phyloP scores from a whole-genome alignment of 2,113 vertebrate genomes.

The Tricholaema leucomelas region DNA sequence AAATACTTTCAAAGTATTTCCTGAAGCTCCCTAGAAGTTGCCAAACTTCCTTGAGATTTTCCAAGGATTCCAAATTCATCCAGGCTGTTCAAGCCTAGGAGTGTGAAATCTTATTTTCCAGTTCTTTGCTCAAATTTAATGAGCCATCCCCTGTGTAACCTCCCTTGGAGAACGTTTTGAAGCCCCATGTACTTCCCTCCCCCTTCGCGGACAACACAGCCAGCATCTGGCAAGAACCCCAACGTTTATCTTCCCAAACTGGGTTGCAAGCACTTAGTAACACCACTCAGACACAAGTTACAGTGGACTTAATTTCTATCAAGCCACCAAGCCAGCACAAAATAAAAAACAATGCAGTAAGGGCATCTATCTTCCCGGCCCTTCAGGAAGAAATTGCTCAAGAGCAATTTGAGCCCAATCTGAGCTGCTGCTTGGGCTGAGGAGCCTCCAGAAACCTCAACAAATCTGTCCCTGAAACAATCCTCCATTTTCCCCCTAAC shows the following conservation, averaged over 20 bases:
- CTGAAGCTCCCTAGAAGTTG: not conserved
- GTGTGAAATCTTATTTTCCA: slow-evolving; percentile 84
- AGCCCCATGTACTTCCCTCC: slow-evolving; percentile 40
- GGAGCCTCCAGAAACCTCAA: not conserved
- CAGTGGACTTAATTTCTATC: not conserved
- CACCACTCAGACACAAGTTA: not conserved
- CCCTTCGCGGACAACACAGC: slow-evolving; percentile 17
- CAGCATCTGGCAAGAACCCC: slow-evolving; percentile 43
- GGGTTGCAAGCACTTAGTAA: not conserved
- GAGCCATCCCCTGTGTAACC: slow-evolving; percentile 73
- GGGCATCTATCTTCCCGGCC: not conserved
- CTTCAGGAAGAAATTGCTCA: not conserved
- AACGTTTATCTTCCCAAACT: slow-evolving; percentile 12
- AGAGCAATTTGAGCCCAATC: not conserved
- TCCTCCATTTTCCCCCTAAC: slow-evolving; percentile 39
- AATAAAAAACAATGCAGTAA: not conserved
- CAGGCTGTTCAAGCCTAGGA: slow-evolving; percentile 54
- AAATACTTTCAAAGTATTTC: not conserved
- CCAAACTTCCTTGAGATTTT: slow-evolving; percentile 25
- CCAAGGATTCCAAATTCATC: slow-evolving; percentile 56
- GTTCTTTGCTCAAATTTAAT: slow-evolving; percentile 80
- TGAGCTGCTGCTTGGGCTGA: not conserved
- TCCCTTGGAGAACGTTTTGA: slow-evolving; percentile 74
- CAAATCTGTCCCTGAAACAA: not conserved
- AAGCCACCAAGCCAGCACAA: not conserved